Evolutionary conservation across 2,113 vertebrate genomes (phyloP).

Genomic region (Mormyrus iriodes): DNA sequence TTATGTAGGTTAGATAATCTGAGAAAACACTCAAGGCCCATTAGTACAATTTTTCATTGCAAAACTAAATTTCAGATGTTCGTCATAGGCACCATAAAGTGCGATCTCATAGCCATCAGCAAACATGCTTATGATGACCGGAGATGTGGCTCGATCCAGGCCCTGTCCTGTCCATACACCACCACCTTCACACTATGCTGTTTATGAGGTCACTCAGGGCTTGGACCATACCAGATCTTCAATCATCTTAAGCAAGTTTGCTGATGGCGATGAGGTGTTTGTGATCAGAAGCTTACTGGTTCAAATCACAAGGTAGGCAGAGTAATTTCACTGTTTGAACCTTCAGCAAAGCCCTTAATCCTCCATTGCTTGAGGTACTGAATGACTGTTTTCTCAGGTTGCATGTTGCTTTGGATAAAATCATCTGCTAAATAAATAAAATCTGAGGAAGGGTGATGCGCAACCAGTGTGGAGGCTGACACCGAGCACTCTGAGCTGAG

Average conservation of each 20-base stretch:
- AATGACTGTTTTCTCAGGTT: neutral
- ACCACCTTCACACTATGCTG: neutral
- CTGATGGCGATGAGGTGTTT: constrained; percentile 37
- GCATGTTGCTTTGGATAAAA: neutral
- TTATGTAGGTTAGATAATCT: constrained; percentile 3
- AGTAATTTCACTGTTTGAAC: neutral
- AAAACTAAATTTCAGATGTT: constrained; percentile 28
- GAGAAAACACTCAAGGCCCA: constrained; percentile 23
- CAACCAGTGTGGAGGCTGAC: neutral
- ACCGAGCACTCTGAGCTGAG: neutral
- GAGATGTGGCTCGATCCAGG: neutral
- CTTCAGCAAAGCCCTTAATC: neutral
- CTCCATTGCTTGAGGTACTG: neutral
- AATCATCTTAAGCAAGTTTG: neutral
- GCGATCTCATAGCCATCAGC: constrained; percentile 41
- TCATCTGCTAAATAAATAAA: neutral
- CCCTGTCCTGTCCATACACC: neutral
- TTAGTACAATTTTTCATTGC: constrained; percentile 26
- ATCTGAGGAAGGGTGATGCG: neutral
- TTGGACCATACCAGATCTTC: neutral
- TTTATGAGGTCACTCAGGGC: neutral
- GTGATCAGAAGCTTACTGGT: neutral
- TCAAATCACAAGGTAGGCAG: neutral
- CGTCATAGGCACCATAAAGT: constrained; percentile 24
- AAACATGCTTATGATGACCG: neutral